Percentiles rank a stretch among this genome's conserved stretches.
These are phyloP conservation scores for Lordiphosa mommai DNA, from an alignment of 1,140 invertebrate species.

Conservation along the genomic window DNA sequence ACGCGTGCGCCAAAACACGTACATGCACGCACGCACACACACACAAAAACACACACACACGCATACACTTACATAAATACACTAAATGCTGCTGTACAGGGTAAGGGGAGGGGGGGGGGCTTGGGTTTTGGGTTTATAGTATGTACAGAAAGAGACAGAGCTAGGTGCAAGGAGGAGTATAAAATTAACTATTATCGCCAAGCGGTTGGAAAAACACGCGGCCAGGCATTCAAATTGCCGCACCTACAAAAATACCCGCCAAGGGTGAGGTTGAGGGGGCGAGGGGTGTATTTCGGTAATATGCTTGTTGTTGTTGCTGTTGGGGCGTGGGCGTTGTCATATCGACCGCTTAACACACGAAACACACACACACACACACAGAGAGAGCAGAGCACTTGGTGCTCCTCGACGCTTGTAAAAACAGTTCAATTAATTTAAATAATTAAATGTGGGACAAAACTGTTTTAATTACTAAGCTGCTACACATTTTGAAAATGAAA, in stretches of 20 bases:
- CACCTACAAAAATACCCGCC: conserved; percentile 35
- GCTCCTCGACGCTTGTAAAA: conserved; percentile 53
- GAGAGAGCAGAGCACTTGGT: conserved; percentile 12
- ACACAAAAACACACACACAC: conserved; percentile 14
- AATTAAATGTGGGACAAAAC: conserved; percentile 68
- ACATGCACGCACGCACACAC: conserved; percentile 31
- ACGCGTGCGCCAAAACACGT: conserved; percentile 62
- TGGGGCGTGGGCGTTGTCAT: conserved; percentile 62
- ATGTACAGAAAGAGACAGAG: conserved; percentile 24
- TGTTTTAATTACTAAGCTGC: conserved; percentile 66
- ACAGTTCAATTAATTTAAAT: conserved; percentile 77
- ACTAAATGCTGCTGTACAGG: conserved; percentile 45
- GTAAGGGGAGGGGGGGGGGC: background rate
- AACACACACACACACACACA: conserved; percentile 35
- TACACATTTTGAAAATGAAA: conserved; percentile 12
- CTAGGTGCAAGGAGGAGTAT: conserved; percentile 25
- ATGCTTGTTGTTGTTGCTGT: conserved; percentile 49
- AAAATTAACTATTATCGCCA: conserved; percentile 77
- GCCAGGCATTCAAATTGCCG: conserved; percentile 67
- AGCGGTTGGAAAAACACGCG: conserved; percentile 72
- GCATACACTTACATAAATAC: conserved; percentile 40
- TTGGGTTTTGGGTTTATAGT: background rate
- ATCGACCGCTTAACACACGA: conserved; percentile 67
- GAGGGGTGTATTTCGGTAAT: conserved; percentile 61
- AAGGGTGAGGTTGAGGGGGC: background rate